These are phyloP conservation scores for Macrochelys suwanniensis DNA, from an alignment of 2,797 vertebrate species.

Conservation along the genomic window DNA sequence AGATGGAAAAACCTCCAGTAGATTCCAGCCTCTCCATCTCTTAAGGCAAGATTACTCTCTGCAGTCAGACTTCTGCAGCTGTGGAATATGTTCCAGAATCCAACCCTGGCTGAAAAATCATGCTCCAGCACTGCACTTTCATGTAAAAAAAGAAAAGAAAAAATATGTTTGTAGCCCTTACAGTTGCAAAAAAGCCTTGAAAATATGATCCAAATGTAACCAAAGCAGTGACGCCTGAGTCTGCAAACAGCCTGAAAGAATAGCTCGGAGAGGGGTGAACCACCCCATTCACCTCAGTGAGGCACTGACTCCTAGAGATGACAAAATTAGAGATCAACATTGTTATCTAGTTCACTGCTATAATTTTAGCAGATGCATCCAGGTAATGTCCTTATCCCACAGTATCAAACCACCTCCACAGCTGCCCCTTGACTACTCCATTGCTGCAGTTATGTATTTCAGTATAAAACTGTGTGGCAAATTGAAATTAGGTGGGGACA, in stretches of 20 bases:
- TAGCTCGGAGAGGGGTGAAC: neutral
- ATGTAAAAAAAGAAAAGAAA: neutral
- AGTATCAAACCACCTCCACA: neutral
- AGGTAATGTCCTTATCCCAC: neutral
- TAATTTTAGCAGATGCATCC: neutral
- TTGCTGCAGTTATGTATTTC: neutral
- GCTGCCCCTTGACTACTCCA: neutral
- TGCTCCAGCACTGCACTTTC: neutral
- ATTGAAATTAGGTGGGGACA: neutral
- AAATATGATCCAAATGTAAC: neutral
- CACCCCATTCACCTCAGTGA: neutral
- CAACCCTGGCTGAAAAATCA: neutral
- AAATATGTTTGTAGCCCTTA: neutral
- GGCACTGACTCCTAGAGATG: neutral
- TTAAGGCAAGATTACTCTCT: neutral
- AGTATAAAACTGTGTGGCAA: neutral
- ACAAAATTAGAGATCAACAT: neutral
- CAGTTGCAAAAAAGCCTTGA: neutral
- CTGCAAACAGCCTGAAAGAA: neutral
- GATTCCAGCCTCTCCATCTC: neutral
- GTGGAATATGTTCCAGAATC: neutral
- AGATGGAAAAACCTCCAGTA: neutral
- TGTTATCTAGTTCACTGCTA: neutral
- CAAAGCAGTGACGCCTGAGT: neutral
- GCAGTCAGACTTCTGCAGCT: neutral